These are phyloP conservation scores for Oplegnathus fasciatus DNA, from an alignment of 2,113 vertebrate species.

Conservation along the genomic window DNA sequence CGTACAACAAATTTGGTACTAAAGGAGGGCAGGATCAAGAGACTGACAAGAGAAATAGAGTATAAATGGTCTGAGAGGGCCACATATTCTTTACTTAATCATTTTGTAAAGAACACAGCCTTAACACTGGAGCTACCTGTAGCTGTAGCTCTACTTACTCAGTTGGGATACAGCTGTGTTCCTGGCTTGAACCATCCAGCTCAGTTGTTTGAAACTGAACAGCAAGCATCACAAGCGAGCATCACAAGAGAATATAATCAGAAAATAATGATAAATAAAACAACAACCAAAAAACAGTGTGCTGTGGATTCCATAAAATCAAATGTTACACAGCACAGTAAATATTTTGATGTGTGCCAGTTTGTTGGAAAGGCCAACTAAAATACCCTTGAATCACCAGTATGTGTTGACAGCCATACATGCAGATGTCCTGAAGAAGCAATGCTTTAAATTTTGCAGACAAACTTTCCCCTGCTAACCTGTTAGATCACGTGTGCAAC, in stretches of 20 bases:
- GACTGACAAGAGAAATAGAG: constrained; percentile 1
- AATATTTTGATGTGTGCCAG: background rate
- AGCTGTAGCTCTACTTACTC: background rate
- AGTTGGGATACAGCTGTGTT: background rate
- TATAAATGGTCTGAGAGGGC: background rate
- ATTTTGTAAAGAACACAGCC: background rate
- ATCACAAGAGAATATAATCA: background rate
- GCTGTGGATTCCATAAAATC: background rate
- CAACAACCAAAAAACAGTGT: no score
- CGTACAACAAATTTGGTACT: background rate
- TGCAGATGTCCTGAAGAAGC: background rate
- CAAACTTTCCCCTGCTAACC: background rate
- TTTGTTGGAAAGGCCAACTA: background rate
- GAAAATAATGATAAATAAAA: background rate
- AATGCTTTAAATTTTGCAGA: background rate
- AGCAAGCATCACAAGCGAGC: no score
- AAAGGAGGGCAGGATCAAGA: constrained; percentile 14
- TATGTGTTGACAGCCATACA: background rate
- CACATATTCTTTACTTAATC: constrained; percentile 17
- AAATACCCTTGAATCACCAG: background rate
- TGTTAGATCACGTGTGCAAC: background rate
- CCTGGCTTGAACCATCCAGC: constrained; percentile 17
- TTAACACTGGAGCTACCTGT: background rate
- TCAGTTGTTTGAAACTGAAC: background rate
- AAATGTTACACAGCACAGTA: background rate